These are phyloP conservation scores for Phytoseiulus persimilis DNA, from an alignment of 2,888 invertebrate genomes.

Conservation along the genomic window DNA sequence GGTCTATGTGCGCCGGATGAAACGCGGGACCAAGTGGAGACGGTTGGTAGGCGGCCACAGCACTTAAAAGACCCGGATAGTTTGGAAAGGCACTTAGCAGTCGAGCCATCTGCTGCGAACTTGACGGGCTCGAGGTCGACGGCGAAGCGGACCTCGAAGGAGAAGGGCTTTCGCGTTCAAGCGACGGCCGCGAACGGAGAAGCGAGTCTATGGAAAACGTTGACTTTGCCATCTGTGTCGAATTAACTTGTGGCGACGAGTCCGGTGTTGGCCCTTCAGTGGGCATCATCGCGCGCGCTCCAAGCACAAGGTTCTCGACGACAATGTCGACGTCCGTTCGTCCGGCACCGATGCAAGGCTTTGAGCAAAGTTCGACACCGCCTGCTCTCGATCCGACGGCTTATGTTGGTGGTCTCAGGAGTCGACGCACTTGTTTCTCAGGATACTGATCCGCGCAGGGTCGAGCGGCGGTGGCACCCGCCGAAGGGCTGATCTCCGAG, in stretches of 20 bases:
- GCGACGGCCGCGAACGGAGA: not conserved
- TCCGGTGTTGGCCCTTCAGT: not conserved
- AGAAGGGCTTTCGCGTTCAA: slow-evolving; percentile 21
- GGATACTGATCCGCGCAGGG: not conserved
- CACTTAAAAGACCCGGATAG: slow-evolving; percentile 32
- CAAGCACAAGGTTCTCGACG: not conserved
- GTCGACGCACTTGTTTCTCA: not conserved
- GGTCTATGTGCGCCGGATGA: slow-evolving; percentile 16
- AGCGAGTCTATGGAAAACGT: slow-evolving; percentile 33
- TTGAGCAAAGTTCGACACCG: not conserved
- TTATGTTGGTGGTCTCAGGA: not conserved
- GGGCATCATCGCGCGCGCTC: not conserved
- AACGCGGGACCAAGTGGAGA: not conserved
- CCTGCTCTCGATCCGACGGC: not conserved
- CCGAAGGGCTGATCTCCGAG: not conserved
- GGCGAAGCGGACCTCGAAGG: slow-evolving; percentile 16
- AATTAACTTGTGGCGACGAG: not conserved
- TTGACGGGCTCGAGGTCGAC: slow-evolving; percentile 23
- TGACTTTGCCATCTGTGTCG: slow-evolving; percentile 11
- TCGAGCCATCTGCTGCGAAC: slow-evolving; percentile 19
- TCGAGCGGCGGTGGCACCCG: not conserved
- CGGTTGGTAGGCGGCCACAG: not conserved
- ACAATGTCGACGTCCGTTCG: not conserved
- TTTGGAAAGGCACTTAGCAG: slow-evolving; percentile 28
- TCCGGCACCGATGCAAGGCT: not conserved